Evolutionary conservation across 2,888 invertebrate species (phyloP), one percentile per base, ranked within the genome.

Genomic region (Cheilosia pagana): DNA sequence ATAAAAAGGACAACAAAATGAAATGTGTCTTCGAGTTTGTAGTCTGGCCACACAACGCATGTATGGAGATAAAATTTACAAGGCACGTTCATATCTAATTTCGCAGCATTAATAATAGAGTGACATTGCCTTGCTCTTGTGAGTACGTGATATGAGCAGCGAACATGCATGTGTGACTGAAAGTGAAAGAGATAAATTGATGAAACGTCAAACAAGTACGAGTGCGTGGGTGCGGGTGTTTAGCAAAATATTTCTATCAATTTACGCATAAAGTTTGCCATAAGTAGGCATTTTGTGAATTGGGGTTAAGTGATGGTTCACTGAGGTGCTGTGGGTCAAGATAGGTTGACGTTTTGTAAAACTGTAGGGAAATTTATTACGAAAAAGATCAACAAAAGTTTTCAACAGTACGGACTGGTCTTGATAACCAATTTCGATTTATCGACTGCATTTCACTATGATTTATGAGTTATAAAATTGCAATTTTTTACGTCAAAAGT

Each of bases 51-150:
- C 12, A 70, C 45, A 23, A 50, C 41, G 31, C 28, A 57, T 63
- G 3, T 19, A 25, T 63, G 59, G 0, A 48, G 53, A 67, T 71
- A 53, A 31, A 52, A 78, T 63, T 62, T 59, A 48, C 72, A 62
- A 35, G 43, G 74, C 82, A 83, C 82, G 78, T 78, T 41, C 62
- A 63, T 43, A 74, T 78, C 68, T 74, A 78, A 68, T 78, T 63
- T 63, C 52, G 53, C 8, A 35, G 43, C 68, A 78, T 83, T 83
- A 78, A 78, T 83, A 83, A 74, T 57, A 53, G 31, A 83, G 72
- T 68, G 57, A 31, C 82, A 68, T 57, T 59, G 60, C 39, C 16
- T 14, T 50, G 43, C 19, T 41, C 19, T 59, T 23, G 28, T 45
- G 39, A 31, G 59, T 59, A 41, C 55, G 41, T 57, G 62, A 71